Conservation (phyloP, 1,140 invertebrate genomes). For the Kradibia gibbosae region DNA sequence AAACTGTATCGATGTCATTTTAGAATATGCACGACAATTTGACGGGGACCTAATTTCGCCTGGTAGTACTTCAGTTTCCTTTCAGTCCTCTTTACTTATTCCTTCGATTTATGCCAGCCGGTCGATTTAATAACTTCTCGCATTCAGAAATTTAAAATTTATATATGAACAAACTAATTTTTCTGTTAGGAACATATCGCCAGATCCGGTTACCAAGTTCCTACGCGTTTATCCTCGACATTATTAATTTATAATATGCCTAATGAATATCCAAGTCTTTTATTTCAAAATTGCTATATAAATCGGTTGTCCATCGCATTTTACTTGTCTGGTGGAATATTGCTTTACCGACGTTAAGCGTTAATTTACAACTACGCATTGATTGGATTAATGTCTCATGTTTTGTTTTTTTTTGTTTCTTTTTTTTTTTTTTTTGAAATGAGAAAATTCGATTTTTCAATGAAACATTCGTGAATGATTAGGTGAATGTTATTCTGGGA, state of each 20-base stretch:
- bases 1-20: slow-evolving; percentile 17
- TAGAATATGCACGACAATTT: slow-evolving; percentile 31
- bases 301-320: neutral
- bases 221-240: neutral
- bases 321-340: neutral
- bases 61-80: neutral
- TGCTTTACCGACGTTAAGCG: no score
- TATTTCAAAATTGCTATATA: neutral
- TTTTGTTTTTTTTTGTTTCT: no score
- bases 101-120: neutral
- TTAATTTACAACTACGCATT: no score
- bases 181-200: neutral
- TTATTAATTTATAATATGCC: slow-evolving; percentile 11
- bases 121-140: slow-evolving; percentile 7
- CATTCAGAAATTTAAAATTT: slow-evolving; percentile 16
- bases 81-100: neutral
- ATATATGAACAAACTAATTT: slow-evolving; percentile 13
- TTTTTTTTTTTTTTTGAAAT: no score
- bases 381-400: no score
- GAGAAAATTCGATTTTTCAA: neutral
- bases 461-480: neutral
- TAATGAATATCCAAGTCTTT: neutral
- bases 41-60: slow-evolving; percentile 4
- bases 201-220: slow-evolving; percentile 13
- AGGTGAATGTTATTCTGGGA: neutral